phyloP scores from a whole-genome alignment of 1,140 invertebrate species.

The Marisa cornuarietis region DNA sequence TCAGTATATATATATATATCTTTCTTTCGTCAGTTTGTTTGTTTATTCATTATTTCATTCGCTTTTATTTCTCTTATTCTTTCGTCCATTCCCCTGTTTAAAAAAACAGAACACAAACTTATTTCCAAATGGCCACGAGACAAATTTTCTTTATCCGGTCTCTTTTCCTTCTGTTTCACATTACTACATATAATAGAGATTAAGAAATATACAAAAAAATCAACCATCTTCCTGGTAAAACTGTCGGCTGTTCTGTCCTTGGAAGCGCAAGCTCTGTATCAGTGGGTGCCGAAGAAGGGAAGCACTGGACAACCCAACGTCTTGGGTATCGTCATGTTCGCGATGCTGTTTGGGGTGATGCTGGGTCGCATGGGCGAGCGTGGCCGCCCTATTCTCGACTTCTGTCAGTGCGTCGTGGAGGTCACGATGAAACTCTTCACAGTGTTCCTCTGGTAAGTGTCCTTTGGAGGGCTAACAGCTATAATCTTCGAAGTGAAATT shows the following conservation, averaged over 20 bases:
- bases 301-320: conserved; percentile 56
- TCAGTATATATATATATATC: not conserved
- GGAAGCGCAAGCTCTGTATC: not conserved
- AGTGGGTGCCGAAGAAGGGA: conserved; percentile 24
- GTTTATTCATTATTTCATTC: not conserved
- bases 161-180: not conserved
- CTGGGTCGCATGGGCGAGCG: conserved; percentile 65
- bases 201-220: not conserved
- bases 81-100: not conserved
- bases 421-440: conserved; percentile 68
- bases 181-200: not conserved
- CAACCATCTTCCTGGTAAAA: not conserved
- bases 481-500: too few species aligned
- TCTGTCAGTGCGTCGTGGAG: conserved; percentile 68
- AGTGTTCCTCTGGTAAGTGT: conserved; percentile 63
- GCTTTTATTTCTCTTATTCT: not conserved
- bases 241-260: not conserved
- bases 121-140: too few species aligned
- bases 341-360: conserved; percentile 68
- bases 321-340: conserved; percentile 70
- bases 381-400: conserved; percentile 66
- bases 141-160: too few species aligned
- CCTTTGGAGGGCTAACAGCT: too few species aligned
- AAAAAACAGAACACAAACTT: not conserved
- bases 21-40: not conserved